Evolutionary conservation across 2,113 vertebrate species (phyloP).

Genomic region (Pygoscelis adeliae): DNA sequence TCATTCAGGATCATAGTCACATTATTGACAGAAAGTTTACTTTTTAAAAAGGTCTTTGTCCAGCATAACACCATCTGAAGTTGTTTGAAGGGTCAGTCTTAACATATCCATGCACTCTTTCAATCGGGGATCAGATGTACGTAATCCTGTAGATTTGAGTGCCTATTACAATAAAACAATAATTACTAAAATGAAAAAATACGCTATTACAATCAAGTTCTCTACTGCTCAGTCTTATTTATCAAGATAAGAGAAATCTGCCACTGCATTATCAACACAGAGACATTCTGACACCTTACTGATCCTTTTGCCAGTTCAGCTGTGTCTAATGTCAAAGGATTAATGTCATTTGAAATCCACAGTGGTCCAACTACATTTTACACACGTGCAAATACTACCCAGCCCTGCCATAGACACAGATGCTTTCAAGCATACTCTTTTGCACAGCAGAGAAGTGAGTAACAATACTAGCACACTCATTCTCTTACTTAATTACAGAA

Average conservation of each 20-base stretch:
- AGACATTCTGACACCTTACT: neutral
- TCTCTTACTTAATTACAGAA: neutral
- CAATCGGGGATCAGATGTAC: constrained; percentile 94
- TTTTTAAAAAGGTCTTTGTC: constrained; percentile 99
- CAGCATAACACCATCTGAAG: constrained; percentile 93
- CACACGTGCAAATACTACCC: neutral
- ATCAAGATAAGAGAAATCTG: neutral
- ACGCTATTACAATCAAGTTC: neutral
- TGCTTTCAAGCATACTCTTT: neutral
- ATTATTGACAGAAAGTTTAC: constrained; percentile 76
- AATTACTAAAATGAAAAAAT: neutral
- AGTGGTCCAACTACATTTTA: neutral
- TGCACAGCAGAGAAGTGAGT: neutral
- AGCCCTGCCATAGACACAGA: neutral
- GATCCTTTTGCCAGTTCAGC: neutral
- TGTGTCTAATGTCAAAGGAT: neutral
- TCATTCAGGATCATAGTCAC: neutral
- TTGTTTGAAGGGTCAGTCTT: constrained; percentile 91
- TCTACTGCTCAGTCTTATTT: neutral
- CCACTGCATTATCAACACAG: neutral
- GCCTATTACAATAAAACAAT: constrained; percentile 77
- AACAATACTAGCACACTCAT: neutral
- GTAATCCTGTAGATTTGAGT: constrained; percentile 94
- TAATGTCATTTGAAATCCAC: neutral
- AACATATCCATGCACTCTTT: constrained; percentile 99